Evolutionary conservation across 2,113 vertebrate species (phyloP), one percentile per base, ranked within the genome.

Genomic region (Puffinus mauretanicus): DNA sequence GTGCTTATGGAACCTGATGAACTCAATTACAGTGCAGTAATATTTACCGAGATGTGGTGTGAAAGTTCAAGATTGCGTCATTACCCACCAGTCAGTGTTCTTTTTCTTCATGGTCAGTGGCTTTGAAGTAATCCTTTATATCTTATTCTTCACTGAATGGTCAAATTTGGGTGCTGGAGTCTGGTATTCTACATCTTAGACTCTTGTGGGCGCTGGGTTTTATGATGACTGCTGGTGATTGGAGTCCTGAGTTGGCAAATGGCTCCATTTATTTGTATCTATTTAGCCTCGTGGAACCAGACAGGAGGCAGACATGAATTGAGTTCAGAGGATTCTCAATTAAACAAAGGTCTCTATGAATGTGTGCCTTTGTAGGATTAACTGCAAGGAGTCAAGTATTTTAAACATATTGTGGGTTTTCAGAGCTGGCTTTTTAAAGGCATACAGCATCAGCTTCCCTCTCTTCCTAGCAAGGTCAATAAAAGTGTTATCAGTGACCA

Each of bases 41-140:
- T 94, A 92, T 73, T 95, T 94, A 93, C 88, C 3, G 29, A 81
- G 76, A 70, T 26, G 24, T 11, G 47, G 64, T 96, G 85, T 90
- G 76, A 95, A 90, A 81, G 94, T 81, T 97, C 90, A 90, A 75
- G 86, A 90, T 81, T 93, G 64, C 15, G 1, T 96, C 92, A 95
- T 75, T 90, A 36, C 55, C 58, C 32, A 42, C 17, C 32, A 32
- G 24, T 27, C 6, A 1, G 0, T 69, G 72, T 76, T 91, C 65
- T 89, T 84, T 76, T 81, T 14, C 73, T 81, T 79, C 47, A 19
- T 34, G 65, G 18, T 47, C 36, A 32, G 14, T 72, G 40, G 16
- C 57, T 86, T 94, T 76, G 25, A 67, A 57, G 26, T 82, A 72
- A 76, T 84, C 4, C 10, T 79, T 79, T 90, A 13, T 46, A n/a